Evolutionary conservation across 2,797 vertebrate genomes (phyloP).

Genomic region (Leptatherina wallacei): DNA sequence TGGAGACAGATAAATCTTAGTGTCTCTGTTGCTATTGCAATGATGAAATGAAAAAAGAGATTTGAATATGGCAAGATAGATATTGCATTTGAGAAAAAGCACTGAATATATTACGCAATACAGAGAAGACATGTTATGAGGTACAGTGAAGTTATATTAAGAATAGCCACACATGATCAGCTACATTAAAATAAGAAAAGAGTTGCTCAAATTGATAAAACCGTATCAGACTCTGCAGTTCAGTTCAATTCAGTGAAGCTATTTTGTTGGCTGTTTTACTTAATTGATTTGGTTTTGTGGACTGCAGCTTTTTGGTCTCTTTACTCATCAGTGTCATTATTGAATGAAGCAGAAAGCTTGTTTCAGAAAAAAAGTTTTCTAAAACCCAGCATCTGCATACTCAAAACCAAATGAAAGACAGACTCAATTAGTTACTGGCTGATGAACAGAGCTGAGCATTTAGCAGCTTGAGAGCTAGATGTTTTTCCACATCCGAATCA

Average conservation of each 20-base stretch:
- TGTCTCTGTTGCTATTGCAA: neutral
- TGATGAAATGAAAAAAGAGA: neutral
- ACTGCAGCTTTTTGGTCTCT: neutral
- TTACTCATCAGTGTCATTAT: neutral
- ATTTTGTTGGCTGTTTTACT: neutral
- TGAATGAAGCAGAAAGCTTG: neutral
- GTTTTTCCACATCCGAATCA: neutral
- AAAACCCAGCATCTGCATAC: neutral
- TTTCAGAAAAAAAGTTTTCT: neutral
- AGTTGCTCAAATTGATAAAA: neutral
- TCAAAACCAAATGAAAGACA: neutral
- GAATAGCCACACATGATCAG: neutral
- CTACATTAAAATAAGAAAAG: neutral
- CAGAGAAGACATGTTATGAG: neutral
- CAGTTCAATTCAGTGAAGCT: too few relatives aligned
- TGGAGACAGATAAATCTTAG: neutral
- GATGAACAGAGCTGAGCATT: constrained; percentile 11
- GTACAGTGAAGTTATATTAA: neutral
- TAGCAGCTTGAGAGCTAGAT: neutral
- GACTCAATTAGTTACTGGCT: neutral
- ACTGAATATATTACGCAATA: neutral
- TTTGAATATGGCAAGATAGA: neutral
- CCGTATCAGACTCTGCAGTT: neutral
- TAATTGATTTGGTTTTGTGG: neutral
- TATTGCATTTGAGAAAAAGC: constrained; percentile 1